phyloP scores from a whole-genome alignment of 2,797 vertebrate genomes.

The Mormyrus proboscirostris region DNA sequence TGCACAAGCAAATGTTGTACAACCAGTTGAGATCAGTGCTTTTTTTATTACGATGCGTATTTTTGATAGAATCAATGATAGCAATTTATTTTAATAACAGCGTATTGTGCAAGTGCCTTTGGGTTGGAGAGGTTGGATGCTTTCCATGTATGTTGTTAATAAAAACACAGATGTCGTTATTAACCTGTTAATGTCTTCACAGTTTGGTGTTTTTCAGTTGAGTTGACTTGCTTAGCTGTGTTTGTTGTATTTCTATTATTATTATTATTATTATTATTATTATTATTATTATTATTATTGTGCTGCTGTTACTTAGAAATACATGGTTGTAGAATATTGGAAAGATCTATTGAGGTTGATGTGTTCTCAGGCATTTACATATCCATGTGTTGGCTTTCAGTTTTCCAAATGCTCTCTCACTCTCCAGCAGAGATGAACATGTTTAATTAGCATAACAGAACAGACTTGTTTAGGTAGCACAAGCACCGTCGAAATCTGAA shows the following conservation, averaged over 20 bases:
- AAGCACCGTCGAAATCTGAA: neutral
- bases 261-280: neutral
- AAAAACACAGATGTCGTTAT: neutral
- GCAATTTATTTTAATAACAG: slow-evolving; percentile 8
- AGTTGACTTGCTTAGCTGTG: neutral
- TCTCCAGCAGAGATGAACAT: neutral
- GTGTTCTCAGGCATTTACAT: neutral
- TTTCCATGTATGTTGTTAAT: neutral
- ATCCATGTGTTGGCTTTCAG: neutral
- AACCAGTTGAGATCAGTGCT: neutral
- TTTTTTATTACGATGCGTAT: neutral
- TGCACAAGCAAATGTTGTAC: neutral
- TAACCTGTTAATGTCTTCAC: neutral
- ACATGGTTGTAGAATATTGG: neutral
- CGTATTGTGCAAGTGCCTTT: neutral
- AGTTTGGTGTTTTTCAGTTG: neutral
- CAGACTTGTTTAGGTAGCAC: slow-evolving; percentile 7
- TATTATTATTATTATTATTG: neutral
- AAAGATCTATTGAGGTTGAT: neutral
- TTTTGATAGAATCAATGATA: neutral
- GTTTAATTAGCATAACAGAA: slow-evolving; percentile 7
- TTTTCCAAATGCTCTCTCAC: neutral
- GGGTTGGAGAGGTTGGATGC: neutral
- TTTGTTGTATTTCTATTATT: neutral
- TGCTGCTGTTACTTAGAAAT: neutral